A percentile compares a stretch with the other conserved stretches of the same genome.
Evolutionary conservation across 64 coral and sea anemone species (phyloP).

Genomic region (Montipora efflorescens): DNA sequence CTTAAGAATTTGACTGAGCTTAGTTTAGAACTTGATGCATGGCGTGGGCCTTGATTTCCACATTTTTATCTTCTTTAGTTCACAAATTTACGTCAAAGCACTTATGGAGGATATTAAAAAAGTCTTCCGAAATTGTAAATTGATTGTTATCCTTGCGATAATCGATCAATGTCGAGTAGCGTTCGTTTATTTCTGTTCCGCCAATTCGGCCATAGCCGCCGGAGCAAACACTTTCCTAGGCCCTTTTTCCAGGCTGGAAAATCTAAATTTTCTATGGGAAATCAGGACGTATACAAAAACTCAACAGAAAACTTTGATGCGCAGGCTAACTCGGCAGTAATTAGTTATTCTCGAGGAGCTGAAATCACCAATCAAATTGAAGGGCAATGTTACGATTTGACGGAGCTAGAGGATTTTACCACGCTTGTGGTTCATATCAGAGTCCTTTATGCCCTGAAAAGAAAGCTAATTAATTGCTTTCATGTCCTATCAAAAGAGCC

Average conservation of each 20-base stretch:
- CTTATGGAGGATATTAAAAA: neutral
- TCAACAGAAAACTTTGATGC: too few species aligned
- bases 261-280: too few species aligned
- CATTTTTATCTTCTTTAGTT: neutral
- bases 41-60: neutral
- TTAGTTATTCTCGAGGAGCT: neutral
- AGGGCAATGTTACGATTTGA: neutral
- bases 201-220: neutral
- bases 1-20: neutral
- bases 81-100: neutral
- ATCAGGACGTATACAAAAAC: too few species aligned
- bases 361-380: neutral
- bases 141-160: neutral
- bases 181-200: neutral
- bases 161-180: neutral
- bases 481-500: constrained; percentile 31
- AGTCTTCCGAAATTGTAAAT: neutral
- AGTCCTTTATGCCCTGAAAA: constrained; percentile 11
- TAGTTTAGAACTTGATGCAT: neutral
- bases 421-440: neutral
- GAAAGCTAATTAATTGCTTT: constrained; percentile 38
- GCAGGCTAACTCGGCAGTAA: too few species aligned
- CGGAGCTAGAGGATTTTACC: neutral
- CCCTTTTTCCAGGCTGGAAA: too few species aligned
- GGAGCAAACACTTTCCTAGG: too few species aligned